Base-by-base conservation (phyloP, 2,113 vertebrate genomes). In the Sitta europaea region DNA sequence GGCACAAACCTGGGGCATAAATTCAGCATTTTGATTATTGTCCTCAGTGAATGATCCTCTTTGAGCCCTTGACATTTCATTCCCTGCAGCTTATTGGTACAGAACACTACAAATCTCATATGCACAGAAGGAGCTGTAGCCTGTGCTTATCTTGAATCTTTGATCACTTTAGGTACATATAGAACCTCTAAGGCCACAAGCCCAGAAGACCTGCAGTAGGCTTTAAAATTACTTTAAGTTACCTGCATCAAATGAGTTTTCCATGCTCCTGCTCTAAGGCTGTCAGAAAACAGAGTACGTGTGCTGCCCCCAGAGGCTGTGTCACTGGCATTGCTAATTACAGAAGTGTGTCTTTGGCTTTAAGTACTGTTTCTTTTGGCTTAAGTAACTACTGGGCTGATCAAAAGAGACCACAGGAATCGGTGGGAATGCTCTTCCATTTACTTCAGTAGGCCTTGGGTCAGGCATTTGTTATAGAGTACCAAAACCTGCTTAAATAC, bases 341-440 rank as follows among this genome's bases (percentile, higher is more conserved):
- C 61, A 81, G 57, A 84, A 91, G 86, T 94, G 65, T 55, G 38
- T 94, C n/a, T n/a, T n/a, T n/a, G n/a, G n/a, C n/a, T n/a, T n/a
- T n/a, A n/a, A n/a, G n/a, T 67, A 19, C 80, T 68, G 24, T 92
- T 80, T 95, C 83, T 45, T 84, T 89, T 87, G 57, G 61, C 84
- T 87, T 78, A 35, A 84, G 43, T 48, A 53, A 58, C 61, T 35
- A n/a, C 45, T 62, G 28, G 36, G 40, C n/a, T 38, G 61, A 82
- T 65, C 58, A 80, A 91, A 92, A 54, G 58, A 89, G 61, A 83
- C 65, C 76, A 53, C 62, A 85, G 77, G 50, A 78, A 75, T 89
- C 21, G 6, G 61, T 53, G 43, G 15, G 84, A 89, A 74, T 27
- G 28, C 94, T 81, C 40, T 72, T 89, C 57, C 31, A 38, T 68